These are phyloP conservation scores for Scomberomorus guttatus DNA, from an alignment of 2,797 vertebrate species.

Conservation along the genomic window DNA sequence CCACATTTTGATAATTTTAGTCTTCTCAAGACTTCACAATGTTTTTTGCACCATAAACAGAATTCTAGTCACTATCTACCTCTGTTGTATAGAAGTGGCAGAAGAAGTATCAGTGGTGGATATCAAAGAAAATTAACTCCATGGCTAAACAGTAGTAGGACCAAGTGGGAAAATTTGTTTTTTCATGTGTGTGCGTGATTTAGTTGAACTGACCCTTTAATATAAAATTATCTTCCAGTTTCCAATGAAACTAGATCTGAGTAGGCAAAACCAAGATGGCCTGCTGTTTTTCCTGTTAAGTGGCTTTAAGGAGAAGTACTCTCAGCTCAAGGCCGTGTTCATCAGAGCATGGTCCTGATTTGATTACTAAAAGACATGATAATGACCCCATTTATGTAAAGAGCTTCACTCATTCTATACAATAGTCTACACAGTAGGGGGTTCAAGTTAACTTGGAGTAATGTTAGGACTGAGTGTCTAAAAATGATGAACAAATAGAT, in stretches of 20 bases:
- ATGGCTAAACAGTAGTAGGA: too few species aligned
- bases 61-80: not conserved
- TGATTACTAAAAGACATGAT: conserved; percentile 80
- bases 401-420: conserved; percentile 44
- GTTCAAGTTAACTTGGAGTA: conserved; percentile 45
- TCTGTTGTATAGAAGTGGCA: not conserved
- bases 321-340: conserved; percentile 53
- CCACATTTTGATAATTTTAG: not conserved
- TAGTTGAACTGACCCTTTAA: conserved; percentile 21
- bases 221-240: conserved; percentile 33
- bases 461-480: conserved; percentile 29
- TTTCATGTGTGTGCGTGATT: not conserved
- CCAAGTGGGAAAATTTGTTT: too few species aligned
- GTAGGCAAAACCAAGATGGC: conserved; percentile 36
- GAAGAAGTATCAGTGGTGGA: not conserved
- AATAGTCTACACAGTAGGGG: conserved; percentile 43
- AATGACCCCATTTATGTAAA: conserved; percentile 72
- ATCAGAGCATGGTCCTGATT: conserved; percentile 71
- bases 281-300: conserved; percentile 53
- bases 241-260: conserved; percentile 31
- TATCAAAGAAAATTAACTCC: not conserved
- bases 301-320: conserved; percentile 52
- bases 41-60: not conserved
- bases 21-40: not conserved
- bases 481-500: conserved; percentile 34